Conservation (phyloP, 2,888 invertebrate genomes). For the Cantharis rufa region DNA sequence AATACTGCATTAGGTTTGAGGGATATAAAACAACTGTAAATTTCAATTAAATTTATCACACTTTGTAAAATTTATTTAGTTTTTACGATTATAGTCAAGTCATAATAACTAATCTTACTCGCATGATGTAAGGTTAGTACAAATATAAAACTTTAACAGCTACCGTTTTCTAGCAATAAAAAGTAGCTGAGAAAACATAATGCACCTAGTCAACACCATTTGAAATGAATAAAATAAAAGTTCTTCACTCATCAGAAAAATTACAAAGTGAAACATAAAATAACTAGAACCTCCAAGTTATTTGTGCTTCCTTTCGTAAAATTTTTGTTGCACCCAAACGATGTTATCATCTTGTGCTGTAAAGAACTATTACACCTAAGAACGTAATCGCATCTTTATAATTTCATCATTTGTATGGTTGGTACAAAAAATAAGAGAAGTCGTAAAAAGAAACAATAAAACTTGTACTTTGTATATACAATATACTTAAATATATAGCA, state of each 20-base stretch:
- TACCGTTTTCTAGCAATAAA: background rate
- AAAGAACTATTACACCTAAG: background rate
- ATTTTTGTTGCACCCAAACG: background rate
- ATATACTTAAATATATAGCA: background rate
- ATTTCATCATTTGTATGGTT: background rate
- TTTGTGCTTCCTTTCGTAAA: background rate
- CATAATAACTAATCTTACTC: background rate
- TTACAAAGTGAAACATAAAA: background rate
- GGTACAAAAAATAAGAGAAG: background rate
- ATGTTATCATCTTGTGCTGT: background rate
- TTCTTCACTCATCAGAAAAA: background rate
- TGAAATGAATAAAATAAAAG: background rate
- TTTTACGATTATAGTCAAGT: background rate
- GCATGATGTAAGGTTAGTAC: background rate
- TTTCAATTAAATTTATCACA: background rate
- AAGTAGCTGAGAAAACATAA: background rate
- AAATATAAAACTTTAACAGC: background rate
- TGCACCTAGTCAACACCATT: background rate
- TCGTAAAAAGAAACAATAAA: slow-evolving; percentile 14
- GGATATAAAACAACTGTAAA: background rate
- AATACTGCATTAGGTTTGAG: slow-evolving; percentile 1
- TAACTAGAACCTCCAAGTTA: background rate
- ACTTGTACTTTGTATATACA: background rate
- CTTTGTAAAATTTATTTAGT: background rate
- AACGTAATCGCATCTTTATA: background rate